Evolutionary conservation across 2,888 invertebrate species (phyloP), one percentile per base, ranked within the genome.

Genomic region (Bombyx huttoni): DNA sequence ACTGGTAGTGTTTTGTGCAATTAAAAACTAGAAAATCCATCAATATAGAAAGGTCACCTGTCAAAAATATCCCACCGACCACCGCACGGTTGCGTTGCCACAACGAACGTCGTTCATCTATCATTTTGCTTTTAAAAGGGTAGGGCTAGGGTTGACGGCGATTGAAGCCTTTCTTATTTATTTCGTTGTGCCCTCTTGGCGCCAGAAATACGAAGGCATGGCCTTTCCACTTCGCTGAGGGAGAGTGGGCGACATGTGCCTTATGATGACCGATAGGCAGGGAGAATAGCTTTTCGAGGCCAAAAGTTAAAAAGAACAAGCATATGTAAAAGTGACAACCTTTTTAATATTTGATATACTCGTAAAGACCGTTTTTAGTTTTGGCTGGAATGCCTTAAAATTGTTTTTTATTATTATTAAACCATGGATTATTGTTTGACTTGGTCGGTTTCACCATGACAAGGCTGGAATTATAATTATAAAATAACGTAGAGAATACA

Each of bases 81-180:
- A 57, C 59, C 63, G 63, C 68, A 68, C 63, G 65, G 65, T 67
- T 63, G 56, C 64, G 61, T 64, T 64, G 60, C 67, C 69, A 66
- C 70, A 71, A 70, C 71, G 68, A 68, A 68, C 67, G 58, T 60
- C 65, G 67, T 73, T 71, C 82, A 86, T 86, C 83, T 82, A 85
- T 87, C 84, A 86, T 82, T 72, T 68, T 73, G 68, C 68, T 75
- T 75, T 75, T 76, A 78, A 78, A 86, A 82, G 86, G 86, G 84
- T 81, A 74, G 74, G 24, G 73, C 67, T 67, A 66, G 81, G 78
- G 77, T 73, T 76, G 80, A 77, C 75, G 75, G 70, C 73, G 77
- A 77, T 78, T 73, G 79, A 80, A 77, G 80, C 74, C 73, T 82
- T 83, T 78, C 78, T 78, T 83, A 81, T 79, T 79, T 81, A 77